Conservation (phyloP, 2,113 vertebrate genomes). For the Stegastes partitus region DNA sequence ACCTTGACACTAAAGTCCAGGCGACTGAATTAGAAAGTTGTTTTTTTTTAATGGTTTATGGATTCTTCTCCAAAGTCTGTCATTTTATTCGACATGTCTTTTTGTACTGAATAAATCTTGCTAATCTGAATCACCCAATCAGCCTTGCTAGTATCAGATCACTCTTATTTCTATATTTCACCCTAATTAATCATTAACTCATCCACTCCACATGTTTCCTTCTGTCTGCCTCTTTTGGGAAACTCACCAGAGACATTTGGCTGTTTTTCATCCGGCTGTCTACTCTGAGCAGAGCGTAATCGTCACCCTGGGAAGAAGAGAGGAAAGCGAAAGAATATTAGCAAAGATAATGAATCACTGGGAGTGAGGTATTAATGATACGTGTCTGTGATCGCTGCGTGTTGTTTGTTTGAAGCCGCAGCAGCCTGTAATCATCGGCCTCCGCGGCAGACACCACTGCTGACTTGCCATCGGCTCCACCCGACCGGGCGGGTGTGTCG, state of each 20-base stretch:
- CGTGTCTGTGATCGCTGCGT: neutral
- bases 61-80: no score
- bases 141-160: no score
- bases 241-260: slow-evolving; percentile 90
- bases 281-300: slow-evolving; percentile 80
- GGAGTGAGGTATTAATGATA: neutral
- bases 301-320: slow-evolving; percentile 80
- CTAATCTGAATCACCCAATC: no score
- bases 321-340: slow-evolving; percentile 2
- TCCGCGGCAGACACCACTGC: slow-evolving; percentile 16
- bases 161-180: no score
- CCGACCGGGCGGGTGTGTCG: slow-evolving; percentile 12
- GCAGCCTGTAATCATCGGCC: slow-evolving; percentile 56
- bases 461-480: slow-evolving; percentile 35
- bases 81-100: no score
- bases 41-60: no score
- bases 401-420: slow-evolving; percentile 39
- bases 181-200: no score
- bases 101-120: no score
- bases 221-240: no score
- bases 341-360: neutral
- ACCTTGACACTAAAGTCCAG: no score
- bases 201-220: no score
- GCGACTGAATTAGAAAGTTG: no score
- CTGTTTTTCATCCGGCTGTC: slow-evolving; percentile 87